These are phyloP conservation scores for Diachasmimorpha longicaudata DNA, from an alignment of 1,140 invertebrate species.

Conservation along the genomic window DNA sequence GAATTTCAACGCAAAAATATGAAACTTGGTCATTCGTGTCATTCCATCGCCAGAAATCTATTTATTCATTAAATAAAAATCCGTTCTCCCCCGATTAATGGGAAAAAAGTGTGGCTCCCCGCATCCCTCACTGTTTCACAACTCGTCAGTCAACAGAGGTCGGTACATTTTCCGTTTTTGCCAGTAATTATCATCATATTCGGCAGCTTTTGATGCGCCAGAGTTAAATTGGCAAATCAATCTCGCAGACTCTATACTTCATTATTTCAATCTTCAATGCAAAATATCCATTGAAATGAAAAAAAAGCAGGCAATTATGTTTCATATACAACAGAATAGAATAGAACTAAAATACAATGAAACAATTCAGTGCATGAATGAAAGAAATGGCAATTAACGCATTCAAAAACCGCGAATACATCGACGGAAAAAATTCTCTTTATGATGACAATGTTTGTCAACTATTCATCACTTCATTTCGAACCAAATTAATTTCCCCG, in stretches of 20 bases:
- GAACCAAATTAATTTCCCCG: no score
- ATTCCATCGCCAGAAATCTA: not conserved
- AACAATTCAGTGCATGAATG: not conserved
- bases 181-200: not conserved
- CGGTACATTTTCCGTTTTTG: not conserved
- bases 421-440: no score
- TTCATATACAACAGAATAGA: no score
- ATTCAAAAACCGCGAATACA: no score
- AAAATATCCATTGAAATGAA: no score
- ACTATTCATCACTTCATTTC: no score
- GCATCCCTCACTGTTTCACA: not conserved
- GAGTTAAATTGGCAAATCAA: not conserved
- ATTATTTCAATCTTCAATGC: no score
- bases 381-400: not conserved
- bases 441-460: no score
- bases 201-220: not conserved
- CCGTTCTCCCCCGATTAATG: not conserved
- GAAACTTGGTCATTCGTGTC: constrained; percentile 9
- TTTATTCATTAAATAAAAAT: not conserved
- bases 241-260: not conserved
- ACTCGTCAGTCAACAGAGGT: not conserved
- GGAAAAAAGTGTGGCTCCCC: not conserved
- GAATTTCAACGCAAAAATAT: constrained; percentile 9
- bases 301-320: no score
- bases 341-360: not conserved